These are phyloP conservation scores for Dryobota labecula DNA, from an alignment of 2,888 invertebrate genomes.

Conservation along the genomic window DNA sequence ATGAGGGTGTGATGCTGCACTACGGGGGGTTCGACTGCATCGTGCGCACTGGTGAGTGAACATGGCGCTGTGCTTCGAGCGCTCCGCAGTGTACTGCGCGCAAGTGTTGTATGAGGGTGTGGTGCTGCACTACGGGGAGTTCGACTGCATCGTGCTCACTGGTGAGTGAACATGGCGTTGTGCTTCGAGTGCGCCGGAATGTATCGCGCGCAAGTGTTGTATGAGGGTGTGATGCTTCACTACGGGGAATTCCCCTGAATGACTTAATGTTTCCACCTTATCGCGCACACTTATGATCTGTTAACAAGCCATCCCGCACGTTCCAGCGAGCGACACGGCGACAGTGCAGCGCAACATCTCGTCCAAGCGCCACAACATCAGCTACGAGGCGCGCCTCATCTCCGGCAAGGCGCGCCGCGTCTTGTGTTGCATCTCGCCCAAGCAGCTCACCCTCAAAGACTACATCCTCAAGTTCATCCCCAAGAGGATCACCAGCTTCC, in stretches of 20 bases:
- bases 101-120: too few relatives aligned
- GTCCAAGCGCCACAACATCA: conserved; percentile 95
- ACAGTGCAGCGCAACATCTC: conserved; percentile 96
- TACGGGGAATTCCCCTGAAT: conserved; percentile 94
- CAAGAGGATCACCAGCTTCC: conserved; percentile 96
- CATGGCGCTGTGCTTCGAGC: too few relatives aligned
- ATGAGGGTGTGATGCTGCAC: too few relatives aligned
- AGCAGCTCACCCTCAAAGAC: conserved; percentile 97
- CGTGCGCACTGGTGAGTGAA: too few relatives aligned
- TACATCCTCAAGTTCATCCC: conserved; percentile 98
- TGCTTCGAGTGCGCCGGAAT: conserved; percentile 95
- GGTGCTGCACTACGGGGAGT: too few relatives aligned
- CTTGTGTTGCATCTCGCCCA: conserved; percentile 97
- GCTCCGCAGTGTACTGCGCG: too few relatives aligned
- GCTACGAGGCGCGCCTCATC: conserved; percentile 94
- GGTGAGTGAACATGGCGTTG: conserved; percentile 93
- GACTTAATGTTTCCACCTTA: too few relatives aligned
- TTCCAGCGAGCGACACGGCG: conserved; percentile 91
- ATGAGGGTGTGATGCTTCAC: conserved; percentile 93
- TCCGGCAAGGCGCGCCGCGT: conserved; percentile 95
- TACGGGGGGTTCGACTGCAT: too few relatives aligned
- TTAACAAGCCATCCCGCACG: accelerated
- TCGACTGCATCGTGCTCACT: too few relatives aligned
- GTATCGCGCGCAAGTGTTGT: conserved; percentile 95
- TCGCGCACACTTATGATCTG: not conserved